Conservation (phyloP, 2,113 vertebrate species). For the Rissa tridactyla region DNA sequence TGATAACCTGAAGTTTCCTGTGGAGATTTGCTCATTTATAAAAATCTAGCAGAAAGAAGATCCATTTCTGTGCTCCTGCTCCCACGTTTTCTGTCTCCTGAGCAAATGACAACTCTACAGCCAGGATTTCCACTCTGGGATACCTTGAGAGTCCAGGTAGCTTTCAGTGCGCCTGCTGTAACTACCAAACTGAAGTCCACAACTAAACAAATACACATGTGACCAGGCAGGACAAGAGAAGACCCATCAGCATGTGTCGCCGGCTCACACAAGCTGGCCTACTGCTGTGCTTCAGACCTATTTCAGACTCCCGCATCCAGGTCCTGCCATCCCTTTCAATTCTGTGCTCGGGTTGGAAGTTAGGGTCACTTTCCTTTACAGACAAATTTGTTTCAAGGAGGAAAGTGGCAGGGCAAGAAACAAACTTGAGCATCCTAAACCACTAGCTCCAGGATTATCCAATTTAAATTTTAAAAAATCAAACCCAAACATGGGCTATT, state of each 20-base stretch:
- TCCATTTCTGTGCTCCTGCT: neutral
- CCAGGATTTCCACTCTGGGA: neutral
- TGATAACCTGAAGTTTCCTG: neutral
- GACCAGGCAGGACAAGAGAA: neutral
- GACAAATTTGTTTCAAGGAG: neutral
- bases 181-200: neutral
- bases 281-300: neutral
- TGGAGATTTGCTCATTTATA: neutral
- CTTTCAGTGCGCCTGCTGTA: neutral
- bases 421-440: neutral
- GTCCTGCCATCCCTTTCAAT: neutral
- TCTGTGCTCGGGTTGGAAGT: neutral
- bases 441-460: neutral
- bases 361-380: neutral
- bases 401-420: neutral
- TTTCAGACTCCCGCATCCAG: neutral
- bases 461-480: neutral
- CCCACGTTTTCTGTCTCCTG: neutral
- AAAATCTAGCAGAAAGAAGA: neutral
- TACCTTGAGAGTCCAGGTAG: neutral
- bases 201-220: neutral
- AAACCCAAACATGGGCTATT: neutral
- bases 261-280: neutral
- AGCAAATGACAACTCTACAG: neutral
- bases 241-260: fast-evolving